These are phyloP conservation scores for Rhinichthys osculus DNA, from an alignment of 2,797 vertebrate genomes.

Conservation along the genomic window DNA sequence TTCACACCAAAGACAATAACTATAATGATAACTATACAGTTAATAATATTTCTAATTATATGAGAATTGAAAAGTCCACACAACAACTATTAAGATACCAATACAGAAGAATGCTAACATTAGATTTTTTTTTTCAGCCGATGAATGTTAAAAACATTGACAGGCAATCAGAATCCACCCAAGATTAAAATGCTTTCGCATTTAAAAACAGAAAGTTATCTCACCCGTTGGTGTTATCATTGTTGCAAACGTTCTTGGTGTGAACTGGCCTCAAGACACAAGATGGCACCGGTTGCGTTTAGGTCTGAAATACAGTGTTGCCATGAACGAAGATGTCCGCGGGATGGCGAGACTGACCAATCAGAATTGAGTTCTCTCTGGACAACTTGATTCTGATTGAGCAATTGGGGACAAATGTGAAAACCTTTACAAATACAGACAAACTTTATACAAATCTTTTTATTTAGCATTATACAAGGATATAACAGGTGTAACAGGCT, in stretches of 20 bases:
- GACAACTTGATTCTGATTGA: background rate
- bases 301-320: background rate
- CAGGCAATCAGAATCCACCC: background rate
- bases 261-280: background rate
- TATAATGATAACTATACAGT: background rate
- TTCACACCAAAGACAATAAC: background rate
- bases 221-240: background rate
- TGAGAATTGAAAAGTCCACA: background rate
- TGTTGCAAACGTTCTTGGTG: background rate
- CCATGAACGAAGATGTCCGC: background rate
- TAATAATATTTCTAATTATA: background rate
- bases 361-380: background rate
- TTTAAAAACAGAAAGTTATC: background rate
- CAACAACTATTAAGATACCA: no score
- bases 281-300: background rate
- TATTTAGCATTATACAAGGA: conserved; percentile 58
- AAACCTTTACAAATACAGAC: conserved; percentile 6
- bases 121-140: background rate
- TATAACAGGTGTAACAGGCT: conserved; percentile 55
- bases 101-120: background rate
- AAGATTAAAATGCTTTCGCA: background rate
- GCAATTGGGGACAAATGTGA: background rate
- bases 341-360: background rate
- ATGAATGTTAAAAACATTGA: background rate
- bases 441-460: conserved; percentile 52